Evolutionary conservation across 2,113 vertebrate species (phyloP).

Genomic region (Morone chrysops): DNA sequence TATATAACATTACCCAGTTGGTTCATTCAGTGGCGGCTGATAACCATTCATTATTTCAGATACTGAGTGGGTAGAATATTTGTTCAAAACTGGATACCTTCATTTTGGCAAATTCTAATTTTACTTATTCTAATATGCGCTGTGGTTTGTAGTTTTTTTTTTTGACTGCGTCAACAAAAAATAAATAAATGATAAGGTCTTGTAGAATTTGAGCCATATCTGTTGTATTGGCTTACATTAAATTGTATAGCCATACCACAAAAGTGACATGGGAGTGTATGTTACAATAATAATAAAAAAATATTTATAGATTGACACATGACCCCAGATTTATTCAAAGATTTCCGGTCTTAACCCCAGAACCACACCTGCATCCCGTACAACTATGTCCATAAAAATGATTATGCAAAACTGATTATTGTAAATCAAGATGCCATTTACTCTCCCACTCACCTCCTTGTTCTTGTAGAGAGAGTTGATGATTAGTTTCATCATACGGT

Average conservation of each 20-base stretch:
- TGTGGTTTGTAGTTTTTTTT: neutral
- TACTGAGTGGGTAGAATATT: neutral
- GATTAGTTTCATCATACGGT: constrained; percentile 99
- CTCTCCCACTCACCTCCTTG: constrained; percentile 90
- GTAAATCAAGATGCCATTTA: neutral
- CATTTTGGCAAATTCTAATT: neutral
- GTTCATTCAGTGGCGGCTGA: no score
- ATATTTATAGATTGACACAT: neutral
- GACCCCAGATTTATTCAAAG: neutral
- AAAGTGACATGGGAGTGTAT: neutral
- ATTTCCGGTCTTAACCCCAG: neutral
- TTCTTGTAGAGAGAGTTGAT: constrained; percentile 99
- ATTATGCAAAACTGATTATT: fast-evolving
- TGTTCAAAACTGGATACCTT: neutral
- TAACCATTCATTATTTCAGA: no score
- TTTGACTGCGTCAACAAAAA: neutral
- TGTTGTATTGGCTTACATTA: neutral
- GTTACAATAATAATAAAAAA: neutral
- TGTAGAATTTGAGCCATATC: neutral
- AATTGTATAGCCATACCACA: neutral
- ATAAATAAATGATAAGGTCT: neutral
- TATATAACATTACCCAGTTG: no score
- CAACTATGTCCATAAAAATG: neutral
- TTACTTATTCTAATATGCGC: neutral
- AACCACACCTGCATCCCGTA: no score